Conservation (phyloP, 2,113 vertebrate species). For the Monopterus albus region DNA sequence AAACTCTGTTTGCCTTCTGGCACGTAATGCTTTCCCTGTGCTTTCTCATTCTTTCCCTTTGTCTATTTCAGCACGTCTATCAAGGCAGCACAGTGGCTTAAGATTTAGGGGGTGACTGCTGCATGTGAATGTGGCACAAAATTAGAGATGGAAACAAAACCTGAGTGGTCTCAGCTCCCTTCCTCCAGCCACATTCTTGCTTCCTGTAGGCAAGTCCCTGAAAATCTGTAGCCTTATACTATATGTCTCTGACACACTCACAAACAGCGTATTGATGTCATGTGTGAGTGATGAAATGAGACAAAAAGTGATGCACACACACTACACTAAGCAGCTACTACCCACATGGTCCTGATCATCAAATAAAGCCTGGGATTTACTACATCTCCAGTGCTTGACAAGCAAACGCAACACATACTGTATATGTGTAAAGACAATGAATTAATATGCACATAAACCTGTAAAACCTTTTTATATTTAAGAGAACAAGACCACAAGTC, state of each 20-base stretch:
- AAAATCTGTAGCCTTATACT: slow-evolving; percentile 29
- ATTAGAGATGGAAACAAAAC: slow-evolving; percentile 22
- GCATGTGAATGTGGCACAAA: slow-evolving; percentile 15
- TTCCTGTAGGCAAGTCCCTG: slow-evolving; percentile 23
- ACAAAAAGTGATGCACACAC: neutral
- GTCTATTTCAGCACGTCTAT: neutral
- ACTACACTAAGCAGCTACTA: neutral
- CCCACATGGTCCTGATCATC: neutral
- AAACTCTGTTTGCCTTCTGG: neutral
- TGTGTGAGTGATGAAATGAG: slow-evolving; percentile 24
- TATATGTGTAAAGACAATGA: neutral
- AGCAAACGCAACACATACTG: neutral
- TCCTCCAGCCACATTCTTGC: neutral
- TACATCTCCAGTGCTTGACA: neutral
- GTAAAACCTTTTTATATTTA: neutral
- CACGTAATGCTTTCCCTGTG: neutral
- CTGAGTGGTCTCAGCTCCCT: slow-evolving; percentile 4
- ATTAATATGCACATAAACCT: neutral
- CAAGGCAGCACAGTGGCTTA: neutral
- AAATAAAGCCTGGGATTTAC: too few relatives aligned
- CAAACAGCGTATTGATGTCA: slow-evolving; percentile 27
- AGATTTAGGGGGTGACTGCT: slow-evolving; percentile 36
- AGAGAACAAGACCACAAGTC: neutral
- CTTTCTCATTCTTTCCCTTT: slow-evolving; percentile 14
- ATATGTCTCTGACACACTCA: slow-evolving; percentile 25